Base-by-base conservation (phyloP, 2,113 vertebrate genomes). In the Atractosteus spatula region DNA sequence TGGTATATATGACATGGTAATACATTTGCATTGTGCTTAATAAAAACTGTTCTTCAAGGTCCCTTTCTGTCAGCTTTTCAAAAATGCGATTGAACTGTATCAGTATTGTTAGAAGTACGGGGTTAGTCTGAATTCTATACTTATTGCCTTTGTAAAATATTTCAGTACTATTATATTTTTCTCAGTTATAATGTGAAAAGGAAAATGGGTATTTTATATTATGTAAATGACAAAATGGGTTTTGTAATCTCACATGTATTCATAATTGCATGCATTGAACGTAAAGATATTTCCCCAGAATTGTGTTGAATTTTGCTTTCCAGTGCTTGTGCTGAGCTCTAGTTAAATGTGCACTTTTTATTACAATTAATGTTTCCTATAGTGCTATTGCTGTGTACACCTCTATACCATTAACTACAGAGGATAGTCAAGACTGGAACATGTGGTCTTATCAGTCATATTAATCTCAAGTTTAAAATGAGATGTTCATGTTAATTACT, bases 101-200 rank as follows among this genome's bases (percentile, higher is more conserved):
- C 71, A 57, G 77, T 54, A 86, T 91, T 93, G 89, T 91, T 78
- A 78, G 83, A 85, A 82, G 83, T 82, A 51, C 80, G 65, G 56
- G 88, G 88, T 89, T 90, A 85, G 88, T 90, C 85, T 84, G 79
- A 90, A 88, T 89, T 83, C 68, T 85, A 73, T 84, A 85, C 79
- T 79, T 77, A 80, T 72, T 74, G 77, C 82, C 87, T 88, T 91
- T 92, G 89, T 92, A 76, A 77, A 83, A 89, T 81, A 85, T 88
- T 87, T 87, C 86, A 72, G 80, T 72, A 78, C 81, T 79, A 80
- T 86, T 90, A 91, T 91, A 89, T 89, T 91, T 91, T 91, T 87
- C 87, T 90, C 91, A 91, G 91, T 91, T 91, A 90, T 91, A 91
- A 89, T 82, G 87, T 93, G 91, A 92, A 91, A 91, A 86, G 90